Conservation (phyloP, 2,888 invertebrate genomes). For the Clunio marinus region DNA sequence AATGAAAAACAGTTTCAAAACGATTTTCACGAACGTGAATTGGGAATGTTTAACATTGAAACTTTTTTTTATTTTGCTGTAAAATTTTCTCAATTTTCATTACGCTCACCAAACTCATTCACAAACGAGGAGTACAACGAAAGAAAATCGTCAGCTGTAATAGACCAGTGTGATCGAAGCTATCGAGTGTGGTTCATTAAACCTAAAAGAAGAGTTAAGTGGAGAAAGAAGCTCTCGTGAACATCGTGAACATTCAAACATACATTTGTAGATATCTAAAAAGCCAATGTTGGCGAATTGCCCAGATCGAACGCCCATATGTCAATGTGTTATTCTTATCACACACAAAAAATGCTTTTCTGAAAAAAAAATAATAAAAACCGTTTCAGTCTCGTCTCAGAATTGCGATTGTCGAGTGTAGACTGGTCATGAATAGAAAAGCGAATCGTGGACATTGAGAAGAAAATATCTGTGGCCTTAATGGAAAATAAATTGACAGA, state of each 20-base stretch:
- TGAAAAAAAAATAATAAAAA: conserved; percentile 1
- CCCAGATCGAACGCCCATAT: neutral
- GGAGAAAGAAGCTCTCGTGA: neutral
- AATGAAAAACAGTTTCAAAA: neutral
- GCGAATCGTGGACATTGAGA: conserved; percentile 6
- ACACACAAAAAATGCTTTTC: conserved; percentile 16
- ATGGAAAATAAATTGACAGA: conserved; percentile 6
- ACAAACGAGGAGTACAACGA: neutral
- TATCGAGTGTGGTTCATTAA: neutral
- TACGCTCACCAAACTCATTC: conserved; percentile 4
- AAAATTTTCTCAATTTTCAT: neutral
- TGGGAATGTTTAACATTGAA: conserved; percentile 7
- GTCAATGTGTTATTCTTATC: conserved; percentile 31
- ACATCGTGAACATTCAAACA: no score
- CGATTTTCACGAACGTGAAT: conserved; percentile 11
- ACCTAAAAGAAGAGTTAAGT: neutral
- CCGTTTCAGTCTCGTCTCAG: conserved; percentile 4
- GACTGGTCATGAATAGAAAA: conserved; percentile 10
- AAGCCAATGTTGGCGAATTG: neutral
- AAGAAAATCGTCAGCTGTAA: conserved; percentile 2
- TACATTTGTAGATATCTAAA: neutral
- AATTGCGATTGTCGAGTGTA: conserved; percentile 14
- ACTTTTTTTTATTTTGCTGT: no score
- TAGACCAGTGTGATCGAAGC: neutral
- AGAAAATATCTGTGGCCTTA: neutral